Base-by-base conservation (phyloP, 1,140 invertebrate species). In the Drosophila prosaltans region DNA sequence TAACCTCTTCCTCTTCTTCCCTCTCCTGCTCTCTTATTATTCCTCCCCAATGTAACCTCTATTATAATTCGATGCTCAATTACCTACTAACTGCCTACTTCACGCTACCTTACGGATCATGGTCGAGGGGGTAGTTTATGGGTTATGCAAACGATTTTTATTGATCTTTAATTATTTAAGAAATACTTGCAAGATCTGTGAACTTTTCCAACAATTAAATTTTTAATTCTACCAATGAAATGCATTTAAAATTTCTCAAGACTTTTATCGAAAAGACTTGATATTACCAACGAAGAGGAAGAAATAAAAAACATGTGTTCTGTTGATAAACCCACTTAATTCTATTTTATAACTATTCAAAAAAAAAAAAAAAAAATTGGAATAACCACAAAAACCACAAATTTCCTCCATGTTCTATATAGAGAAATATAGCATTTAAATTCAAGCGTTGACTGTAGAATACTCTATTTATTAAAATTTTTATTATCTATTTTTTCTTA, bases 301-400 rank as follows among this genome's bases (percentile, higher is more conserved):
- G 3, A 16, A 16, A 16, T 16, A 16, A 51, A 26, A 51, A 51
- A 4, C 74, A 77, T 78, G 65, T 77, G 62, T 48, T 61, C 10
- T 40, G 72, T 48, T 69, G 75, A 75, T 75, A 75, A 51, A 6
- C n/a, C 8, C 9, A 51, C 9, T 51, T 2, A 7, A 21, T 51
- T 51, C 21, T 6, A 51, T 26, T 26, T 26, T 48, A 0, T 30
- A 30, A 30, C 28, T 30, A 30, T 30, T 48, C n/a, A n/a, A n/a
- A 24, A 1, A 39, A 24, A 57, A 57, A 58, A 63, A 57, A 16
- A 28, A 7, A 3, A n/a, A 55, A 61, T 60, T 48, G 28, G 2
- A 36, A 24, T 70, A 70, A 86, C 82, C 82, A 79, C 82, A 88
- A 77, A 86, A 86, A 88, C 84, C 82, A 83, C 82, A 85, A 77